Conservation (phyloP, 1,140 invertebrate species). For the Antheraea pernyi region DNA sequence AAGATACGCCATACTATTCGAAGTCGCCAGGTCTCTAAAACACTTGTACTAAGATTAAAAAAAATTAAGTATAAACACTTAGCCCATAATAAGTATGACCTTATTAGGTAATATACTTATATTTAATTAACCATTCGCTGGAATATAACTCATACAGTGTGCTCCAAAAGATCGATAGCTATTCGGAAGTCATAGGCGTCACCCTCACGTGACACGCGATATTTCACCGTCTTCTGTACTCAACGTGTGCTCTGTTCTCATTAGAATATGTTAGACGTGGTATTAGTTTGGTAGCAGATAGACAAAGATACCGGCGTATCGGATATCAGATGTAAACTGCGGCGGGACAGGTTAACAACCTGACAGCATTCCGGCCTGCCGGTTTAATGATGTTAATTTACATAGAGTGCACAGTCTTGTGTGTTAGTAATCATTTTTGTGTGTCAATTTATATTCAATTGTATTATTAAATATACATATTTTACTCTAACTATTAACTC, state of each 20-base stretch:
- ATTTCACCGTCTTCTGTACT: slow-evolving; percentile 22
- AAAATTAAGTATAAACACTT: too few species aligned
- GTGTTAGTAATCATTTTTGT: slow-evolving; percentile 1
- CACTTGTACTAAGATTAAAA: too few species aligned
- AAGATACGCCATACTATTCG: too few species aligned
- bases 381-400: slow-evolving; percentile 48
- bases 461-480: too few species aligned
- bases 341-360: slow-evolving; percentile 63
- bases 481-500: too few species aligned
- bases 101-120: too few species aligned
- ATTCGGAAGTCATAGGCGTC: slow-evolving; percentile 12
- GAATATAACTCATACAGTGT: not conserved
- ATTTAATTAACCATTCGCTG: too few species aligned
- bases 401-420: slow-evolving; percentile 40
- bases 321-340: slow-evolving; percentile 59
- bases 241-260: slow-evolving; percentile 27
- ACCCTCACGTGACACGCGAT: slow-evolving; percentile 12
- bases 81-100: too few species aligned
- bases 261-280: slow-evolving; percentile 54
- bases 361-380: slow-evolving; percentile 52
- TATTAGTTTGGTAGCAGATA: slow-evolving; percentile 51
- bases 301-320: slow-evolving; percentile 59
- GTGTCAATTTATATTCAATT: not conserved
- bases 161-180: not conserved
- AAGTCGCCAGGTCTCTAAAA: too few species aligned